Evolutionary conservation across 2,888 invertebrate genomes (phyloP), one percentile per base, ranked within the genome.

Genomic region (Platycheirus rosarum): DNA sequence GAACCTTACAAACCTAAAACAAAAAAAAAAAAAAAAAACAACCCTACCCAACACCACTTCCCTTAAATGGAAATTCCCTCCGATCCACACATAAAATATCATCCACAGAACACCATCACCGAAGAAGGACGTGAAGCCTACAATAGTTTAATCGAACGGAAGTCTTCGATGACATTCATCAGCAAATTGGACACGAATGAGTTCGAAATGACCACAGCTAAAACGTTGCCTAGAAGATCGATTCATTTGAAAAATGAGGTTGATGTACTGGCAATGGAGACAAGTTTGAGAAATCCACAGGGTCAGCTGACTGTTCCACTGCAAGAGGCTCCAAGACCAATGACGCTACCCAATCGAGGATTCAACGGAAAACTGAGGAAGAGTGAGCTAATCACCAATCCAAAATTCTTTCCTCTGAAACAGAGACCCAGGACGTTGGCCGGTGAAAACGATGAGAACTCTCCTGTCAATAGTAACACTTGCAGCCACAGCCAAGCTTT

Each of bases 61-160:
- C 82, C 62, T 46, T 37, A 79, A 73, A 78, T 82, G 79, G 65
- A 77, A 60, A 60, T 40, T 84, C 70, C 69, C 79, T 74, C 74
- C 70, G 60, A 57, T 74, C 82, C 76, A 63, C 77, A 69, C 82
- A 73, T 84, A 79, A 74, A 68, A 60, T 77, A 70, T 68, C 87
- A 88, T 89, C 91, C 92, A 73, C 92, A 97, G 97, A 94, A 95
- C 26, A 94, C 95, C 26, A 92, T 97, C 86, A 96, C 96, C 14
- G 95, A 95, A 87, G 97, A 97, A 90, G 96, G 97, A 51, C 97
- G 97, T 88, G 94, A 96, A 87, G 98, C 97, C 0, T 99, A 99
- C 91, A 95, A 96, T 87, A 95, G 96, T 86, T 92, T 99, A 62
- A 97, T 99, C 66, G 97, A 98, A 88, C 93, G 94, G 84, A 94